Percentiles rank a stretch among this genome's conserved stretches.
These are phyloP conservation scores for Diplolepis rosae DNA, from an alignment of 2,888 invertebrate genomes.

Conservation along the genomic window DNA sequence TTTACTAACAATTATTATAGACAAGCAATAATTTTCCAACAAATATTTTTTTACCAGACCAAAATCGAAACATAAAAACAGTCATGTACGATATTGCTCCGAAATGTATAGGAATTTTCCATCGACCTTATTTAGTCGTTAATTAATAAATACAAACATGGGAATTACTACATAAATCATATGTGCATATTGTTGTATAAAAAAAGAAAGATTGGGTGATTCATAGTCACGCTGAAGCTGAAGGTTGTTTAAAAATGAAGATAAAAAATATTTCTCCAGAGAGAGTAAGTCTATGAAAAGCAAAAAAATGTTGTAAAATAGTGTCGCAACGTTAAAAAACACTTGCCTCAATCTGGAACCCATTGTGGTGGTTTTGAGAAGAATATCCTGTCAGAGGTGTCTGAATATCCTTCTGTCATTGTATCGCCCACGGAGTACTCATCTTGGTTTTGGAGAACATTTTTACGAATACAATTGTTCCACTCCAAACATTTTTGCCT, in stretches of 20 bases:
- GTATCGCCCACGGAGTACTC: slow-evolving; percentile 25
- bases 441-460: neutral
- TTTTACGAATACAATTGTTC: neutral
- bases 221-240: slow-evolving; percentile 2
- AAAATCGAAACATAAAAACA: neutral
- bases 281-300: neutral
- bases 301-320: slow-evolving; percentile 24
- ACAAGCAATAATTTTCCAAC: neutral
- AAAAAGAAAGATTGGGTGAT: slow-evolving; percentile 1
- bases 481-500: slow-evolving; percentile 12
- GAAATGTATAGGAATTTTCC: slow-evolving; percentile 7
- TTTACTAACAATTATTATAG: neutral
- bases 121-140: slow-evolving; percentile 5
- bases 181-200: slow-evolving; percentile 22
- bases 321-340: slow-evolving; percentile 31
- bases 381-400: slow-evolving; percentile 59
- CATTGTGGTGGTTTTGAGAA: slow-evolving; percentile 74
- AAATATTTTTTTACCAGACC: too few species aligned
- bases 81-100: neutral
- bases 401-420: slow-evolving; percentile 37
- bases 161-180: slow-evolving; percentile 5
- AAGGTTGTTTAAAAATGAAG: neutral
- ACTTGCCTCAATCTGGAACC: slow-evolving; percentile 76
- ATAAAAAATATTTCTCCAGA: neutral
- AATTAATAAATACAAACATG: slow-evolving; percentile 30